phyloP scores from a whole-genome alignment of 1,140 invertebrate species.

The Dolichoris vasculosae region DNA sequence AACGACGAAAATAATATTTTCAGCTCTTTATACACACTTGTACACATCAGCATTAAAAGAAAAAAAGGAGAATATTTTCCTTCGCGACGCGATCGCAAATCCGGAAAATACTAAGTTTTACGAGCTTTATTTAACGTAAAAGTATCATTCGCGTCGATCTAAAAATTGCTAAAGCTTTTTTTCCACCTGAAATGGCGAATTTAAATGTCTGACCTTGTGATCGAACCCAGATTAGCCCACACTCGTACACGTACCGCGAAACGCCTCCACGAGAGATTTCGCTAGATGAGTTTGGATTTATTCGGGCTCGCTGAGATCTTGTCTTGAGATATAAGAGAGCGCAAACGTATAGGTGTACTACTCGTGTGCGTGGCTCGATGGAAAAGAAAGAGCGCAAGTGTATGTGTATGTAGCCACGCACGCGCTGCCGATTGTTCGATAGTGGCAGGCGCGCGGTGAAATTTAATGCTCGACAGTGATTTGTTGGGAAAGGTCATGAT shows the following conservation, averaged over 20 bases:
- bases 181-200: background rate
- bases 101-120: background rate
- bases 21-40: too few species aligned
- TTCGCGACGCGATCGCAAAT: background rate
- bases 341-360: background rate
- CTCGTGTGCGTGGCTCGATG: background rate
- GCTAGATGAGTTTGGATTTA: conserved; percentile 27
- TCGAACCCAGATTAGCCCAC: background rate
- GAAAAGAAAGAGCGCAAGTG: background rate
- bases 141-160: background rate
- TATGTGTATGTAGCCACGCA: background rate
- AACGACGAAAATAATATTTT: too few species aligned
- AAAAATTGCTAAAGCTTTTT: background rate
- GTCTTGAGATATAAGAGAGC: background rate
- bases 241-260: background rate
- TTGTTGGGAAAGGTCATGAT: conserved; percentile 28
- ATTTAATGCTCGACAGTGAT: conserved; percentile 36
- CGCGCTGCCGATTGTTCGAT: conserved; percentile 40
- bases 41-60: too few species aligned
- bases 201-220: background rate
- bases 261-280: background rate
- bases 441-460: conserved; percentile 28
- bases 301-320: conserved; percentile 11
- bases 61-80: background rate
- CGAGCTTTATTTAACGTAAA: background rate